These are phyloP conservation scores for Orycteropus afer DNA, from an alignment of 2,113 vertebrate species.

Conservation along the genomic window DNA sequence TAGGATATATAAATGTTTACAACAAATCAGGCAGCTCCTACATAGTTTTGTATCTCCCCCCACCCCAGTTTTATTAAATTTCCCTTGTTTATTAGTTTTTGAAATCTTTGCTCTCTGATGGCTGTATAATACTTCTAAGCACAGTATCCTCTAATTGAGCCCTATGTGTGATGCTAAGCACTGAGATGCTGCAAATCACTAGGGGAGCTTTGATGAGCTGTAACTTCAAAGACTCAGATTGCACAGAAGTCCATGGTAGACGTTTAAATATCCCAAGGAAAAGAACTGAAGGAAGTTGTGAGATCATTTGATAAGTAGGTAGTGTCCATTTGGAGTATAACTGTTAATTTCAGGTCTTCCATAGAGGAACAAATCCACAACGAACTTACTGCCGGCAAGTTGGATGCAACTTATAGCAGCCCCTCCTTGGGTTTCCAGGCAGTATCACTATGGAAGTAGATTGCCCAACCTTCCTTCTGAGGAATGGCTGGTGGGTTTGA, in stretches of 20 bases:
- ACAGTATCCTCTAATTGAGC: neutral
- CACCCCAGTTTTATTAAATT: neutral
- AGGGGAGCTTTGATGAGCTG: fast-evolving
- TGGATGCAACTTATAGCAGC: no score
- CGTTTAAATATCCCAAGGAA: fast-evolving
- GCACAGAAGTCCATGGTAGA: fast-evolving
- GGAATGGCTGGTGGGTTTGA: no score
- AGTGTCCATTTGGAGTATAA: fast-evolving
- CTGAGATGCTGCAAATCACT: neutral
- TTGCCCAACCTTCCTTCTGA: no score
- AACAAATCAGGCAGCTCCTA: neutral
- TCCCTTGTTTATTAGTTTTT: neutral
- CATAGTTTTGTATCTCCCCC: neutral
- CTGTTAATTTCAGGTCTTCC: neutral
- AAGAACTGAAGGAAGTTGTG: fast-evolving
- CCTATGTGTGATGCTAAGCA: fast-evolving
- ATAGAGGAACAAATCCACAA: fast-evolving
- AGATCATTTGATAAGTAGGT: neutral
- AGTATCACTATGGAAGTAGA: no score
- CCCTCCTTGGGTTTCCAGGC: no score
- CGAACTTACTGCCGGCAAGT: no score
- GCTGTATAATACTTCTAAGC: neutral
- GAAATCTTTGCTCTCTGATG: neutral
- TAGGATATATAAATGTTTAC: neutral
- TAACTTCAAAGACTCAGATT: fast-evolving